phyloP scores from a whole-genome alignment of 2,797 vertebrate species.

The Sarcoramphus papa region DNA sequence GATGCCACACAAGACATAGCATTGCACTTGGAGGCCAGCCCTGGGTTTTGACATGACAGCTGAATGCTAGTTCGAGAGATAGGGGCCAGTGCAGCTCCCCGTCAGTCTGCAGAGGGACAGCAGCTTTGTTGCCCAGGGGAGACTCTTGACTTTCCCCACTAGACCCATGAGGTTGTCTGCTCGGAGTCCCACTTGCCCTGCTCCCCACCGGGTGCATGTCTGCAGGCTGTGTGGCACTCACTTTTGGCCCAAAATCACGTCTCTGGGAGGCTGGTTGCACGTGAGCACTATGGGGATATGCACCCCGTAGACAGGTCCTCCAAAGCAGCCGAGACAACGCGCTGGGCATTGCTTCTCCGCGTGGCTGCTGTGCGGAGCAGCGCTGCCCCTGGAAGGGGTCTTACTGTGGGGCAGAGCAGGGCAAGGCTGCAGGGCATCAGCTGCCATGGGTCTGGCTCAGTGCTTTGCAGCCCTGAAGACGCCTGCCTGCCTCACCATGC shows the following conservation, averaged over 20 bases:
- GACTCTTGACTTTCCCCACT: background rate
- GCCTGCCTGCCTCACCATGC: background rate
- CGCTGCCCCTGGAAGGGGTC: background rate
- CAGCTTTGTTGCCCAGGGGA: background rate
- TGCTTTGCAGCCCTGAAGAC: background rate
- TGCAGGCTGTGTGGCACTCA: background rate
- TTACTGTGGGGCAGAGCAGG: background rate
- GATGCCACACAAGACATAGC: background rate
- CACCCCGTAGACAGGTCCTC: background rate
- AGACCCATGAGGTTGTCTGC: background rate
- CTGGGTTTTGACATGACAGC: background rate
- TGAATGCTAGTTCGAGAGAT: fast-evolving
- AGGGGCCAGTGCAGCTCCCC: background rate
- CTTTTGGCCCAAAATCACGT: background rate
- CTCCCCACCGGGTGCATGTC: fast-evolving
- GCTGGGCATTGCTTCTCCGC: fast-evolving
- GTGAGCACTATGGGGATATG: fast-evolving
- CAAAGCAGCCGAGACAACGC: fast-evolving
- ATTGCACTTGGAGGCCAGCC: background rate
- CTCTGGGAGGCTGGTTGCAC: background rate
- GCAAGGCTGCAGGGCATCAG: background rate
- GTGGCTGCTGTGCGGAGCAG: fast-evolving
- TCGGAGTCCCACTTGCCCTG: fast-evolving
- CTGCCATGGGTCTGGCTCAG: background rate
- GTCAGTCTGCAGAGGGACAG: background rate